A percentile compares a stretch with the other conserved stretches of the same genome.
Evolutionary conservation across 2,888 invertebrate species (phyloP).

Genomic region (Lepidochrysops patricia): DNA sequence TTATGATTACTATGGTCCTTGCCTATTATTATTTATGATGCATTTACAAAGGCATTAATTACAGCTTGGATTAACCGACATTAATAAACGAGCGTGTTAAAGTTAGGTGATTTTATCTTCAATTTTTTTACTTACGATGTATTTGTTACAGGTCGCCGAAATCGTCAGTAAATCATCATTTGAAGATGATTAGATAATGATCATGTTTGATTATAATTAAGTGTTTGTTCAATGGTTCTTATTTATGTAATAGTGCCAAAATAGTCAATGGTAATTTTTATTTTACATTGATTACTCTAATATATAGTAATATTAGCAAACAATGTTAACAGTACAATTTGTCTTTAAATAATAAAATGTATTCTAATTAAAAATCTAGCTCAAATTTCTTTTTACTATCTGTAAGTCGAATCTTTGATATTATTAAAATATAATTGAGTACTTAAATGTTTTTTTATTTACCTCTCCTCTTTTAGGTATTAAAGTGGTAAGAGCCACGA

Average conservation of each 20-base stretch:
- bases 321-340: constrained; percentile 41
- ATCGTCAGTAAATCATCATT: constrained; percentile 53
- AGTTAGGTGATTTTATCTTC: background rate
- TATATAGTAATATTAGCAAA: constrained; percentile 15
- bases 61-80: too few species aligned
- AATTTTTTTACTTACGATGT: background rate
- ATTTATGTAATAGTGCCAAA: constrained; percentile 62
- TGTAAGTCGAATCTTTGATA: constrained; percentile 51
- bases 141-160: constrained; percentile 59
- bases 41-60: too few species aligned
- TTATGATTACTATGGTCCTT: too few species aligned
- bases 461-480: background rate
- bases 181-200: constrained; percentile 34
- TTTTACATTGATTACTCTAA: constrained; percentile 2
- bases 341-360: constrained; percentile 37
- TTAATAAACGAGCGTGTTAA: too few species aligned
- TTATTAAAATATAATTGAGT: constrained; percentile 50
- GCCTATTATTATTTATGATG: too few species aligned
- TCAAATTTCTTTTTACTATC: constrained; percentile 44
- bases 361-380: constrained; percentile 23
- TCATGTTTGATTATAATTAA: constrained; percentile 35
- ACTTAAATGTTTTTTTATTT: constrained; percentile 34
- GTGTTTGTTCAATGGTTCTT: constrained; percentile 46
- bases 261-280: constrained; percentile 30
- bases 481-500: too few species aligned